phyloP scores from a whole-genome alignment of 2,113 vertebrate species.

The Osmerus eperlanus region DNA sequence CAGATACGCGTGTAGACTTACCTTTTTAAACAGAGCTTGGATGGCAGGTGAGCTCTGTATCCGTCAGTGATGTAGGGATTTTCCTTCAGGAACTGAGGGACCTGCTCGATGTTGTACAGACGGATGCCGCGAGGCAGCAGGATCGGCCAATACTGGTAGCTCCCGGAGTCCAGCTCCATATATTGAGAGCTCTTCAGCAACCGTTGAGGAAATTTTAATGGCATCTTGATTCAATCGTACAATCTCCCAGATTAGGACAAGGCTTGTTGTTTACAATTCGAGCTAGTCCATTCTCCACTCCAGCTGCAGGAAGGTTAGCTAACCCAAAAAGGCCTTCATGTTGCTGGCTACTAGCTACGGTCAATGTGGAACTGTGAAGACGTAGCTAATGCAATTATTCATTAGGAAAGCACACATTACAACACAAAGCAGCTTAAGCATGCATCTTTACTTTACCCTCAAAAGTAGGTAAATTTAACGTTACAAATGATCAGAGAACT shows the following conservation, averaged over 20 bases:
- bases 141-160: slow-evolving; percentile 92
- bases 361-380: no score
- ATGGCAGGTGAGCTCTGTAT: slow-evolving; percentile 94
- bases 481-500: no score
- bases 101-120: slow-evolving; percentile 94
- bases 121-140: slow-evolving; percentile 89
- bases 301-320: no score
- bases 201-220: slow-evolving; percentile 85
- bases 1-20: slow-evolving; percentile 43
- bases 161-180: slow-evolving; percentile 84
- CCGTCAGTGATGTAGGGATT: slow-evolving; percentile 98
- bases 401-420: no score
- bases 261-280: not conserved
- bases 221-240: slow-evolving; percentile 43
- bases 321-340: no score
- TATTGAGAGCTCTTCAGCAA: slow-evolving; percentile 86
- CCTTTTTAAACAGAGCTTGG: slow-evolving; percentile 92
- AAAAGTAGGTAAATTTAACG: no score
- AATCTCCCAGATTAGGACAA: slow-evolving; percentile 12
- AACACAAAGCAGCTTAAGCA: no score
- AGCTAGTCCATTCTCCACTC: no score
- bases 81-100: slow-evolving; percentile 91
- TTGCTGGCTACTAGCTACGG: no score
- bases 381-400: no score
- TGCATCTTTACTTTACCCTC: no score